These are phyloP conservation scores for Leucozona laternaria DNA, from an alignment of 2,888 invertebrate species.

Conservation along the genomic window DNA sequence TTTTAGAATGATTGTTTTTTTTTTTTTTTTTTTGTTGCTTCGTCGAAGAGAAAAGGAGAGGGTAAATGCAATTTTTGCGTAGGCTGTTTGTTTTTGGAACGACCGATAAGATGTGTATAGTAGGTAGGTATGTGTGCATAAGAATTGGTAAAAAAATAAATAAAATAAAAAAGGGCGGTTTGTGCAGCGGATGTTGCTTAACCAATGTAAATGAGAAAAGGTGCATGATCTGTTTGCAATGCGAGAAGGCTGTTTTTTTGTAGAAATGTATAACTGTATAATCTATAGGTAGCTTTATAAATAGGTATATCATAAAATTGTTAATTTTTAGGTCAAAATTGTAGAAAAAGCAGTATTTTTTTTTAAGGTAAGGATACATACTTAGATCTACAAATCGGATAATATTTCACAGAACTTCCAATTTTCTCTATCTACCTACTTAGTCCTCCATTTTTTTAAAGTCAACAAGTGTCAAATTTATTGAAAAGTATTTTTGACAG, in stretches of 20 bases:
- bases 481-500: background rate
- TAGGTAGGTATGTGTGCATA: background rate
- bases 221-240: slow-evolving; percentile 52
- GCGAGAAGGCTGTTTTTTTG: background rate
- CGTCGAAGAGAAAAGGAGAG: background rate
- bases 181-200: slow-evolving; percentile 68
- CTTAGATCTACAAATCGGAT: too few species aligned
- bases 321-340: too few species aligned
- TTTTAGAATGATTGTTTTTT: slow-evolving; percentile 4
- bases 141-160: slow-evolving; percentile 13
- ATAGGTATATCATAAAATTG: too few species aligned
- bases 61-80: slow-evolving; percentile 34
- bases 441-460: too few species aligned
- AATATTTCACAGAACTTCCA: too few species aligned
- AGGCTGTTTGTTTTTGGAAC: slow-evolving; percentile 55
- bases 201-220: slow-evolving; percentile 75
- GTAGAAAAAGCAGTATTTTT: too few species aligned
- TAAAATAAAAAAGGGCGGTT: slow-evolving; percentile 55
- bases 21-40: background rate
- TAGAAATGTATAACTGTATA: too few species aligned
- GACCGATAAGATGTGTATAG: slow-evolving; percentile 14
- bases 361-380: too few species aligned
- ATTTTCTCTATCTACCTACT: too few species aligned
- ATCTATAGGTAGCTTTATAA: too few species aligned
- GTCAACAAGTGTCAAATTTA: too few species aligned